These are phyloP conservation scores for Albula glossodonta DNA, from an alignment of 2,113 vertebrate species.

Conservation along the genomic window DNA sequence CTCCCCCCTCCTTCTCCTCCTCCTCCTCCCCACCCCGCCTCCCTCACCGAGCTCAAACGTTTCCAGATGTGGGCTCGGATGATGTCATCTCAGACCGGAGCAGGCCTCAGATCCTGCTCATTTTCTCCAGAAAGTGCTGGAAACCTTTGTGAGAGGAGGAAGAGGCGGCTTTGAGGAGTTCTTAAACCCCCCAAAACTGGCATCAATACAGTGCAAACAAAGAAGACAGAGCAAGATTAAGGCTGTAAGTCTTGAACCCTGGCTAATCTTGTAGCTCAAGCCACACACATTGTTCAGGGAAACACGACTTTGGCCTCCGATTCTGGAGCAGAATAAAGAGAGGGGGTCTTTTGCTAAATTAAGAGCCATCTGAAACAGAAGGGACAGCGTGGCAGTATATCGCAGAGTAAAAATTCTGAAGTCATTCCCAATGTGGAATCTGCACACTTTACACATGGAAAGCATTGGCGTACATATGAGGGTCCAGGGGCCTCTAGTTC, in stretches of 20 bases:
- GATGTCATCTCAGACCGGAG: slow-evolving; percentile 25
- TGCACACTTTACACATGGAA: not conserved
- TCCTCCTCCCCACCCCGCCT: not conserved
- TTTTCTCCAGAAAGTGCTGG: slow-evolving; percentile 15
- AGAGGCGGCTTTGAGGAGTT: slow-evolving; percentile 12
- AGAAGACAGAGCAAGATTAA: not conserved
- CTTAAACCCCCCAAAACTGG: slow-evolving; percentile 2
- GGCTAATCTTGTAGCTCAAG: not conserved
- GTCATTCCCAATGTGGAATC: not conserved
- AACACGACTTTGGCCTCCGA: not conserved
- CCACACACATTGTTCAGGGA: not conserved
- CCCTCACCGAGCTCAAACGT: slow-evolving; percentile 1
- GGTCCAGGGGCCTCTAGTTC: not conserved
- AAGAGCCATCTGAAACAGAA: not conserved
- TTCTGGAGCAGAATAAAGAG: not conserved
- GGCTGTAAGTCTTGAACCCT: not conserved
- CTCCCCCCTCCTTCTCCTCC: not conserved
- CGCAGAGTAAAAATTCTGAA: not conserved
- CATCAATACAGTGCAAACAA: not conserved
- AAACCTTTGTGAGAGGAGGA: not conserved
- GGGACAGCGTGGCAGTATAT: not conserved
- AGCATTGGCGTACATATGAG: not conserved
- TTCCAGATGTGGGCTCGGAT: slow-evolving; percentile 28
- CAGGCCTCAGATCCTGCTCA: slow-evolving; percentile 13
- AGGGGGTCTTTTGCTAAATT: not conserved